Conservation (phyloP, 2,113 vertebrate species). For the Pedetes capensis region DNA sequence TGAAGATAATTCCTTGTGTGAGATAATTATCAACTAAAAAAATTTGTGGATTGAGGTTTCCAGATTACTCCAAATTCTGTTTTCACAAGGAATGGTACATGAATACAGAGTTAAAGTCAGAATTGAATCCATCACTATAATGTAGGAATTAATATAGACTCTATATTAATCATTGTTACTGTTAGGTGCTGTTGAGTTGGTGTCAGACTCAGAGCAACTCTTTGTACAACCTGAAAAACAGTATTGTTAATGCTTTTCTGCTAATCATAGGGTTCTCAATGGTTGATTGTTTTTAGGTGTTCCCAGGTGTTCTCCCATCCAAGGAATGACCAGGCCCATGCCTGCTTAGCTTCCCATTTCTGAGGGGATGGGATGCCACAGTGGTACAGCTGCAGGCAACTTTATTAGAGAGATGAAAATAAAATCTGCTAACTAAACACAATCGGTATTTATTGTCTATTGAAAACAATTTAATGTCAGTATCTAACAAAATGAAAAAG, state of each 20-base stretch:
- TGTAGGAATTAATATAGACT: not conserved
- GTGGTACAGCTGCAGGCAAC: too few relatives aligned
- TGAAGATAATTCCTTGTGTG: not conserved
- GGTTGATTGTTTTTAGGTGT: too few relatives aligned
- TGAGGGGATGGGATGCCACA: too few relatives aligned
- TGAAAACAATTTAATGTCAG: not conserved
- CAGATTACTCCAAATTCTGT: not conserved
- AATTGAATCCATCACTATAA: not conserved
- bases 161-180: too few relatives aligned
- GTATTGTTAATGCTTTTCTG: too few relatives aligned
- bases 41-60: not conserved
- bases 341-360: too few relatives aligned
- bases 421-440: not conserved
- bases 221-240: too few relatives aligned
- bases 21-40: not conserved
- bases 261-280: too few relatives aligned
- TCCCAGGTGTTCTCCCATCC: too few relatives aligned
- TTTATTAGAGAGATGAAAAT: not conserved
- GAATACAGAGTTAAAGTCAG: not conserved
- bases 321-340: too few relatives aligned
- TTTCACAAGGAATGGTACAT: not conserved
- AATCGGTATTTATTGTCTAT: not conserved
- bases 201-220: too few relatives aligned
- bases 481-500: not conserved
- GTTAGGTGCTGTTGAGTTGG: too few relatives aligned